Conservation (phyloP, 1,140 invertebrate genomes). For the Hypothenemus hampei region DNA sequence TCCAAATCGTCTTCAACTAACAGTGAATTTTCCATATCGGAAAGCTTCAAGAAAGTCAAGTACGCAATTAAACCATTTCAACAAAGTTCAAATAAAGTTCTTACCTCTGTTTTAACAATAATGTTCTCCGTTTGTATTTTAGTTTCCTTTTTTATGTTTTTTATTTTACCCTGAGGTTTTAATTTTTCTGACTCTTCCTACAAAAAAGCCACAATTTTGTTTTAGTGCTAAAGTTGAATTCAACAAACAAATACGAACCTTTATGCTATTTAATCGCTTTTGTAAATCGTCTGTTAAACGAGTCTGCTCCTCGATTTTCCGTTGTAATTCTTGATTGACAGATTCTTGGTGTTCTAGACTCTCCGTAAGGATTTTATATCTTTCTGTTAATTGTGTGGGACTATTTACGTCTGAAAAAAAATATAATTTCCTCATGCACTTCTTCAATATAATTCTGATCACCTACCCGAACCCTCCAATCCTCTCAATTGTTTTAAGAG, state of each 20-base stretch:
- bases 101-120: neutral
- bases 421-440: neutral
- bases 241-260: too few species aligned
- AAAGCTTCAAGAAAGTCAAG: neutral
- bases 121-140: neutral
- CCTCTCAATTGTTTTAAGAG: slow-evolving; percentile 40
- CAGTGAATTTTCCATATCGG: neutral
- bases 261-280: too few species aligned
- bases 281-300: too few species aligned
- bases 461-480: too few species aligned
- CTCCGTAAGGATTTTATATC: neutral
- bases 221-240: too few species aligned
- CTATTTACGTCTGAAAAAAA: too few species aligned
- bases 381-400: neutral
- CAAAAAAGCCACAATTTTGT: too few species aligned
- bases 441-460: slow-evolving; percentile 15
- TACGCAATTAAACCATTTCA: neutral
- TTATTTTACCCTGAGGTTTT: neutral
- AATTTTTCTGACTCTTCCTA: neutral
- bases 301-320: too few species aligned
- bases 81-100: neutral
- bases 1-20: slow-evolving; percentile 44
- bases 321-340: neutral
- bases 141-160: neutral
- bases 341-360: neutral